Evolutionary conservation across 2,797 vertebrate genomes (phyloP), one percentile per base, ranked within the genome.

Genomic region (Myoxocephalus aenaeus): DNA sequence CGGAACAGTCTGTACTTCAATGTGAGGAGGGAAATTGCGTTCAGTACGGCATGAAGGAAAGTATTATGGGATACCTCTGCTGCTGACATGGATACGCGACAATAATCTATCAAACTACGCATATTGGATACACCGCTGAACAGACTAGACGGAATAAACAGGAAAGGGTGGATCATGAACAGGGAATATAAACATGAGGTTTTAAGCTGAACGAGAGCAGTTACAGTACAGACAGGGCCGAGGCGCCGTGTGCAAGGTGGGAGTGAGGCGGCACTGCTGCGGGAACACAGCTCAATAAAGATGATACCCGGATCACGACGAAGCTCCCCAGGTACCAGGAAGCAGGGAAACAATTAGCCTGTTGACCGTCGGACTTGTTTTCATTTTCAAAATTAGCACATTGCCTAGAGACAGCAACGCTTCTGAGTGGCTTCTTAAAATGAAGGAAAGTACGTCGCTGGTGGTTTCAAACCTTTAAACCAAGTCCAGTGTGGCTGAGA

Each of bases 321-420:
- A 1, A 32, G 27, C 56, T 34, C 17, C 34, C 29, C 17, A 38
- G 20, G 34, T 1, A 38, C 34, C 58, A 61, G 22, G 20, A 38
- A 61, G 34, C 34, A 38, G 34, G 32, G 7, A 2, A 40, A 61
- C 50, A 12, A 22, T 53, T 22, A 25, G 51, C 42, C 69, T 34
- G 46, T 59, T 75, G 64, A 36, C 42, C 22, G 70, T 22, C 42
- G 38, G 11, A 46, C 42, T 14, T 51, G 12, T 51, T 22, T 34
- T 12, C n/a, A 15, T 4, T 10, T 14, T 42, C 8, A 14, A 27
- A 59, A 18, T 44, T 1, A 25, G 6, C 32, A 27, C 1, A 22
- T 17, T 86, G 82, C 86, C 65, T 88, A 17, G 81, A 83, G 84
- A 88, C 77, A 50, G 42, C 17, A 58, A 74, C 73, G 73, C 36